Conservation (phyloP, 2,797 vertebrate genomes). For the Clarias laeviceps region DNA sequence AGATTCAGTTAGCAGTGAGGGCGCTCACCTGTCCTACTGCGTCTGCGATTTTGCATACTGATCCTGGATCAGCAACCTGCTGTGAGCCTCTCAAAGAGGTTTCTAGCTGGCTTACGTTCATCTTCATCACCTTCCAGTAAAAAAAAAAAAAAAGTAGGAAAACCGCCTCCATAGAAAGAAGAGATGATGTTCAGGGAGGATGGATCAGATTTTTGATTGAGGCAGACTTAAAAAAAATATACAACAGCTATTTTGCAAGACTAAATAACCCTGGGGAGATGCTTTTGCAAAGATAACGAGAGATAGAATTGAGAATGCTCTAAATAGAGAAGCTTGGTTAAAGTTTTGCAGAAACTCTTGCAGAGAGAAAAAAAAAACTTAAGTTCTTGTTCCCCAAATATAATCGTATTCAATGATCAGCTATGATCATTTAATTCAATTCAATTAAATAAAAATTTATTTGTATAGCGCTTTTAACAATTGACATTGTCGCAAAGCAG, state of each 20-base stretch:
- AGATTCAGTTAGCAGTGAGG: background rate
- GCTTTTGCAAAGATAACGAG: background rate
- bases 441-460: no score
- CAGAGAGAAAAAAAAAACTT: background rate
- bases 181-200: slow-evolving; percentile 6
- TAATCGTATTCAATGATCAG: background rate
- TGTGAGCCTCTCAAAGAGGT: background rate
- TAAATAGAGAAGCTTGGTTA: slow-evolving; percentile 4
- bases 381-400: background rate
- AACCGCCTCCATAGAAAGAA: background rate
- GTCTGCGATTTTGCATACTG: background rate
- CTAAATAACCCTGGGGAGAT: background rate
- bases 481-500: no score
- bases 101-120: background rate
- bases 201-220: slow-evolving; percentile 21
- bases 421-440: background rate
- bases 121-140: background rate
- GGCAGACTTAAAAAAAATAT: background rate
- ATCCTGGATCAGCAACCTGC: slow-evolving; percentile 23
- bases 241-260: background rate
- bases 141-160: background rate
- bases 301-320: background rate
- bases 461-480: no score
- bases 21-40: background rate
- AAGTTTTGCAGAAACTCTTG: background rate